These are phyloP conservation scores for Rhagoletis pomonella DNA, from an alignment of 1,140 invertebrate genomes.

Conservation along the genomic window DNA sequence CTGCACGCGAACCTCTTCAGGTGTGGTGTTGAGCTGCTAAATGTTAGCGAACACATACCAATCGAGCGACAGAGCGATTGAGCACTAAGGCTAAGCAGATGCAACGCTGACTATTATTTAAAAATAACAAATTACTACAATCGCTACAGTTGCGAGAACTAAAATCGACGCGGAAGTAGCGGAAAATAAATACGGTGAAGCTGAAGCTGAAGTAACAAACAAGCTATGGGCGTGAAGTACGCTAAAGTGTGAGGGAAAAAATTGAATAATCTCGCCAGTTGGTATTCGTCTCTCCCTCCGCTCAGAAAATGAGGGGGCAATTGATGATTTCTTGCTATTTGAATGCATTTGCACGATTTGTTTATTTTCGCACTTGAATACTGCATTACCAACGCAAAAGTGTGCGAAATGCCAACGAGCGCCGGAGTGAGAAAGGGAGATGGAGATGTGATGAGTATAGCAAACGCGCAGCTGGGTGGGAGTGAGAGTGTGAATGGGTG, in stretches of 20 bases:
- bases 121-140: neutral
- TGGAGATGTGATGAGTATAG: no score
- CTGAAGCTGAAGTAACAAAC: neutral
- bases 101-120: neutral
- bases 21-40: slow-evolving; percentile 17
- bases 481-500: no score
- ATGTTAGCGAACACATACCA: slow-evolving; percentile 39
- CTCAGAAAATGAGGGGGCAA: neutral
- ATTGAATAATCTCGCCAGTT: neutral
- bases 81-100: neutral
- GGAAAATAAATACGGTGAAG: neutral
- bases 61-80: no score
- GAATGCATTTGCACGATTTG: neutral
- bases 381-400: no score
- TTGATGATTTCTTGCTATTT: slow-evolving; percentile 11
- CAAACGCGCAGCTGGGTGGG: no score
- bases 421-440: no score
- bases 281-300: no score
- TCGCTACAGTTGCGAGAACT: no score
- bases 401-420: no score
- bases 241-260: slow-evolving; percentile 25
- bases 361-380: neutral
- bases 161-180: neutral
- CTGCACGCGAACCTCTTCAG: slow-evolving; percentile 12
- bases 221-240: slow-evolving; percentile 37